Base-by-base conservation (phyloP, 2,888 invertebrate species). In the Proisotoma minuta region DNA sequence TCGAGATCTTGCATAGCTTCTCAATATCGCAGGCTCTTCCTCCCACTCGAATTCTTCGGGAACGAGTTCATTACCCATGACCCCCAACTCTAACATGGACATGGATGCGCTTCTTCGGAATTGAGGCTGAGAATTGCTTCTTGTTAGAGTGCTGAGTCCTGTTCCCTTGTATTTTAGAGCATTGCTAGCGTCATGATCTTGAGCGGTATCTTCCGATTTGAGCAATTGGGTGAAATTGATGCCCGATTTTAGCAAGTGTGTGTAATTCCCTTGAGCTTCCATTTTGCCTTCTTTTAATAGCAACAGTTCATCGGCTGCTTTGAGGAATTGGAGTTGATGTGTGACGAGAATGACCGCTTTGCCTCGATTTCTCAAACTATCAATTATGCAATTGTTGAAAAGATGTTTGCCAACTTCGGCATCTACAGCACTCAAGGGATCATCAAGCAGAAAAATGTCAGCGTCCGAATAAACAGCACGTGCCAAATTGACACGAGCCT, bases 221-320 rank as follows among this genome's bases (percentile, higher is more conserved):
- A 91, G 76, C 65, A 92, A 77, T 74, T 85, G 81, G 0, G 89
- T 88, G 77, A 91, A 90, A 78, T 91, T 87, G 72, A 89, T 77
- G 0, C 89, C 90, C 3, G 85, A 84, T 3, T 83, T 84, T 69
- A 85, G 84, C 1, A 91, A 78, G 1, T 87, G 85, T 20, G 84
- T 84, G 75, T 87, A 66, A 2, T 58, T 64, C n/a, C 70, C 70
- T 57, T 63, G 50, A 2, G 63, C 60, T 15, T 50, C 57, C 23
- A 70, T 29, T 59, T 52, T 61, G 3, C 72, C 73, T 10, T 63
- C 57, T 39, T 63, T 57, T 2, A 73, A n/a, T 1, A 68, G 15
- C 15, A 72, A 27, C 15, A 72, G 65, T 60, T 69, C 60, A 28
- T 70, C 64, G 1, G 68, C 69, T n/a, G 59, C 47, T 39, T 64